These are phyloP conservation scores for Melipona bicolor DNA, from an alignment of 2,888 invertebrate genomes.

Conservation along the genomic window DNA sequence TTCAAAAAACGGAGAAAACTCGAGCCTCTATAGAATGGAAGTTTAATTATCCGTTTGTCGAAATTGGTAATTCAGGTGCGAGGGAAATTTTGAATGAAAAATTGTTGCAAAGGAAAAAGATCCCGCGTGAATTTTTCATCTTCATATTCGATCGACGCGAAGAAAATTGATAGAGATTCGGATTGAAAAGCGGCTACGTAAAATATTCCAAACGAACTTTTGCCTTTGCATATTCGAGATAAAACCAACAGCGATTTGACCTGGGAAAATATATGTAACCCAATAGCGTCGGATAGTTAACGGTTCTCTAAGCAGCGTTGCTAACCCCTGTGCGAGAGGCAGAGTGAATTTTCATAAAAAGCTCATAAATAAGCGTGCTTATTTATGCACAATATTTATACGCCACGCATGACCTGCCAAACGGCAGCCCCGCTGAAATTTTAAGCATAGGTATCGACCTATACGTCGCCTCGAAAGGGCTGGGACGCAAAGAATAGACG, in stretches of 20 bases:
- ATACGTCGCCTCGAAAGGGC: conserved; percentile 37
- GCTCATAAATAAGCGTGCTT: conserved; percentile 80
- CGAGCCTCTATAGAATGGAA: no score
- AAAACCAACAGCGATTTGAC: background rate
- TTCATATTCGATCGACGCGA: background rate
- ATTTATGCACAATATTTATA: conserved; percentile 83
- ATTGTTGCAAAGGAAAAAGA: no score
- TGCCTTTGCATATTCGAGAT: background rate
- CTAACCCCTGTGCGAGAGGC: background rate
- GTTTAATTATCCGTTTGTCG: no score
- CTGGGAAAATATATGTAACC: background rate
- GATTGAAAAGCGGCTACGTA: background rate
- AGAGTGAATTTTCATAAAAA: conserved; percentile 80
- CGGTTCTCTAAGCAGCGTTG: conserved; percentile 36
- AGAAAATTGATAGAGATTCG: background rate
- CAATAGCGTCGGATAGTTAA: conserved; percentile 24
- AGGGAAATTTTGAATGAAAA: background rate
- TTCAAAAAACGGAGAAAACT: no score
- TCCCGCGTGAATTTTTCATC: background rate
- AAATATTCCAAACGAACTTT: background rate
- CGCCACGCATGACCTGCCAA: conserved; percentile 76
- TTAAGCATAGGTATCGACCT: conserved; percentile 49
- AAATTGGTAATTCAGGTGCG: no score
- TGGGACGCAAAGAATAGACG: conserved; percentile 48
- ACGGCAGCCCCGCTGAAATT: conserved; percentile 57